phyloP scores from a whole-genome alignment of 2,113 vertebrate genomes.

The Pardalotus punctatus region DNA sequence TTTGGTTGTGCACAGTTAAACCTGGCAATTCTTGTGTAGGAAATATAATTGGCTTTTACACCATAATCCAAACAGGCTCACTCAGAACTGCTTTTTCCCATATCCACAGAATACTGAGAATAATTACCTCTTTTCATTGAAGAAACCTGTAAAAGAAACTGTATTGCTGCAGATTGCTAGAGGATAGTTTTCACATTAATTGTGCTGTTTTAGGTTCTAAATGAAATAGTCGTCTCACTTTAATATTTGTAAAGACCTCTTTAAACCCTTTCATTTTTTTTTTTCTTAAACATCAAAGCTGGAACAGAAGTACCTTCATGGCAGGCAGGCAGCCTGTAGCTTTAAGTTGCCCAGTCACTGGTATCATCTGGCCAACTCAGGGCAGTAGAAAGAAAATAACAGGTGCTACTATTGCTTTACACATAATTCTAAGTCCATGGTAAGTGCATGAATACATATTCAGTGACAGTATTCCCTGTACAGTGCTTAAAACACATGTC shows the following conservation, averaged over 20 bases:
- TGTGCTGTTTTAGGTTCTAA: background rate
- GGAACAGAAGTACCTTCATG: background rate
- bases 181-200: background rate
- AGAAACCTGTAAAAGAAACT: background rate
- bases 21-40: background rate
- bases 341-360: background rate
- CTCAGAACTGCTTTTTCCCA: background rate
- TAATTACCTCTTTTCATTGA: background rate
- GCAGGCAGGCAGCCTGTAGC: background rate
- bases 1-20: constrained; percentile 41
- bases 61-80: background rate
- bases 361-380: background rate
- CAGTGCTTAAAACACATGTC: background rate
- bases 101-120: background rate
- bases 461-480: background rate
- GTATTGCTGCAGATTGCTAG: constrained; percentile 26
- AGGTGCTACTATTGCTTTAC: background rate
- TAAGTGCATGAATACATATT: background rate
- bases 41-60: constrained; percentile 7
- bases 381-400: background rate
- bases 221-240: background rate
- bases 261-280: background rate
- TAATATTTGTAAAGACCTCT: background rate
- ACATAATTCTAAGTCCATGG: background rate
- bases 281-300: background rate